Evolutionary conservation across 2,888 invertebrate species (phyloP).

Genomic region (Meteorus cinctellus): DNA sequence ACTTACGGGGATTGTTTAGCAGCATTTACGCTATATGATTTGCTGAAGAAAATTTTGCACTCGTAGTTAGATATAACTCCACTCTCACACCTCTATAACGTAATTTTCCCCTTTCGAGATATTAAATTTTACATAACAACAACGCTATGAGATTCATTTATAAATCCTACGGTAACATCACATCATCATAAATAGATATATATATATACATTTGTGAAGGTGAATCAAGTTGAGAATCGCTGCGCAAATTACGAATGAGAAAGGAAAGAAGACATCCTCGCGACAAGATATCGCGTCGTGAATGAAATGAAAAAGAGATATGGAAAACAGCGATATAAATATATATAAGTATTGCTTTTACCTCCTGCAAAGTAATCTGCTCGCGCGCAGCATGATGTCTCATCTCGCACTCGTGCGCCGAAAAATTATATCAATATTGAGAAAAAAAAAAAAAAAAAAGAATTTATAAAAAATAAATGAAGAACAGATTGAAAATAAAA

Average conservation of each 20-base stretch:
- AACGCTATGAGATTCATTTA: background rate
- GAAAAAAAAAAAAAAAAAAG: background rate
- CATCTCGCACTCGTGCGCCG: slow-evolving; percentile 48
- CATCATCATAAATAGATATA: background rate
- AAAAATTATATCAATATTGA: slow-evolving; percentile 8
- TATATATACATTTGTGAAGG: background rate
- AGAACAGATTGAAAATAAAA: background rate
- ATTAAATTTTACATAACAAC: background rate
- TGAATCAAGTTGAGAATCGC: background rate
- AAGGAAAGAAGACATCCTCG: slow-evolving; percentile 3
- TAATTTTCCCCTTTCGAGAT: background rate
- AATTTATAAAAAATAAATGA: background rate
- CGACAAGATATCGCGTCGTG: slow-evolving; percentile 5
- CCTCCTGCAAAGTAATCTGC: slow-evolving; percentile 69
- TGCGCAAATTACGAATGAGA: background rate
- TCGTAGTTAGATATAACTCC: background rate
- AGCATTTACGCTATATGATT: slow-evolving; percentile 15
- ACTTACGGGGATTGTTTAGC: slow-evolving; percentile 64
- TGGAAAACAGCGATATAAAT: slow-evolving; percentile 38
- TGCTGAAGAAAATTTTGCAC: background rate
- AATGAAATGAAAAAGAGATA: slow-evolving; percentile 40
- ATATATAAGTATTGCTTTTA: slow-evolving; percentile 44
- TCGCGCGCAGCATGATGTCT: slow-evolving; percentile 66
- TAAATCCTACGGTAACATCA: background rate
- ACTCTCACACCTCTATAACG: background rate